phyloP scores from a whole-genome alignment of 2,113 vertebrate genomes.

The Physeter macrocephalus region DNA sequence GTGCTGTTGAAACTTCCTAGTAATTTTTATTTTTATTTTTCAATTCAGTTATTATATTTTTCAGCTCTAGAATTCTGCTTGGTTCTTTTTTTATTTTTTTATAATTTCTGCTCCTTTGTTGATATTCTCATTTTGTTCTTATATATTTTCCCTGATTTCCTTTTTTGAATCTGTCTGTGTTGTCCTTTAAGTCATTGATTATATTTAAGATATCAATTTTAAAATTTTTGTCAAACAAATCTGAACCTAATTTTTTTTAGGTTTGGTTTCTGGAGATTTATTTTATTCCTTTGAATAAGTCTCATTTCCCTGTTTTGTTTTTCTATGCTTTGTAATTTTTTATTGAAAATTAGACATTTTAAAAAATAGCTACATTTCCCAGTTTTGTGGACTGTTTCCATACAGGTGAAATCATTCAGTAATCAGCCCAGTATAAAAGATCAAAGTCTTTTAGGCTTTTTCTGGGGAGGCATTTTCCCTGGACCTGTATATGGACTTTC shows the following conservation, averaged over 20 bases:
- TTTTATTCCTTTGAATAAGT: neutral
- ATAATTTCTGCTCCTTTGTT: neutral
- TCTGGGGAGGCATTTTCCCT: neutral
- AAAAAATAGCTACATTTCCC: neutral
- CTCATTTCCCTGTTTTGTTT: neutral
- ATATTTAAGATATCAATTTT: neutral
- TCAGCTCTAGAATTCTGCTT: neutral
- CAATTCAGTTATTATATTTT: neutral
- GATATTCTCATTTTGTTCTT: neutral
- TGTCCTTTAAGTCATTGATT: neutral
- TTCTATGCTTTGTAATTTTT: neutral
- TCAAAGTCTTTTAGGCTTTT: neutral
- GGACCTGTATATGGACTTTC: neutral
- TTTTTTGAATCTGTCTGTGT: neutral
- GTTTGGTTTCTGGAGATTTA: neutral
- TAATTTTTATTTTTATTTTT: neutral
- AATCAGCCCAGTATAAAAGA: neutral
- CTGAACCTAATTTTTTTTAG: neutral
- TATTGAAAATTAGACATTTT: neutral
- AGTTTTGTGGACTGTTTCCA: neutral
- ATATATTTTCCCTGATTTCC: neutral
- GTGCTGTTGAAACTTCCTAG: neutral
- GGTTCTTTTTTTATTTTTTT: neutral
- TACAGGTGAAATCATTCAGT: neutral
- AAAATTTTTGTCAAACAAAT: neutral